Evolutionary conservation across 2,113 vertebrate genomes (phyloP).

Genomic region (Gopherus flavomarginatus): DNA sequence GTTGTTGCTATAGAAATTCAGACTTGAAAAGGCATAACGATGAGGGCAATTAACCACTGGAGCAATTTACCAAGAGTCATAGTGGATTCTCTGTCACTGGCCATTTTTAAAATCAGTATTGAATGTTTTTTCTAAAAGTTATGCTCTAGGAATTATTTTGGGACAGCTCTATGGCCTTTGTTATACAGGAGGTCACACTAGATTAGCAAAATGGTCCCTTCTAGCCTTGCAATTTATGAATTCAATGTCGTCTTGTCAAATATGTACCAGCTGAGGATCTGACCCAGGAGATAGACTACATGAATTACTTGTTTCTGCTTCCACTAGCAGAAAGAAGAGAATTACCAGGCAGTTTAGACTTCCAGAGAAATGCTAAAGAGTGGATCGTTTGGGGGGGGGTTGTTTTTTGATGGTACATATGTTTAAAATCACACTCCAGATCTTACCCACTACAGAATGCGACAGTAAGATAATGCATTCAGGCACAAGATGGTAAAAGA

Average conservation of each 20-base stretch:
- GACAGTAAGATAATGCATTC: not conserved
- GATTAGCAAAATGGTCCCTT: not conserved
- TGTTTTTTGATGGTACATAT: not conserved
- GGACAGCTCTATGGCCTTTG: not conserved
- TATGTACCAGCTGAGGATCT: rapidly evolving
- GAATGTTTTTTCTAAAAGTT: not conserved
- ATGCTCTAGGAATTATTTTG: not conserved
- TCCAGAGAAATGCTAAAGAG: not conserved
- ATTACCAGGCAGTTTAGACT: conserved; percentile 4
- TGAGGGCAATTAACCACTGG: not conserved
- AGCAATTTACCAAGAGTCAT: not conserved
- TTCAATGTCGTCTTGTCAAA: not conserved
- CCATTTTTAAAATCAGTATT: not conserved
- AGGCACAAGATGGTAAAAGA: not conserved
- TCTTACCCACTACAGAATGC: not conserved
- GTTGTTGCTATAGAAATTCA: no score
- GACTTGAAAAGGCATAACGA: no score
- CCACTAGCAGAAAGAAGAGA: not conserved
- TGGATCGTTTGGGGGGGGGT: not conserved
- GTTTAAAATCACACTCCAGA: not conserved
- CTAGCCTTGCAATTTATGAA: not conserved
- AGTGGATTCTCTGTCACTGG: not conserved
- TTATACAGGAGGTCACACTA: not conserved
- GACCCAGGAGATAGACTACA: not conserved
- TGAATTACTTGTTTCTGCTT: not conserved